Evolutionary conservation across 2,797 vertebrate genomes (phyloP), one percentile per base, ranked within the genome.

Genomic region (Hippoglossus hippoglossus): DNA sequence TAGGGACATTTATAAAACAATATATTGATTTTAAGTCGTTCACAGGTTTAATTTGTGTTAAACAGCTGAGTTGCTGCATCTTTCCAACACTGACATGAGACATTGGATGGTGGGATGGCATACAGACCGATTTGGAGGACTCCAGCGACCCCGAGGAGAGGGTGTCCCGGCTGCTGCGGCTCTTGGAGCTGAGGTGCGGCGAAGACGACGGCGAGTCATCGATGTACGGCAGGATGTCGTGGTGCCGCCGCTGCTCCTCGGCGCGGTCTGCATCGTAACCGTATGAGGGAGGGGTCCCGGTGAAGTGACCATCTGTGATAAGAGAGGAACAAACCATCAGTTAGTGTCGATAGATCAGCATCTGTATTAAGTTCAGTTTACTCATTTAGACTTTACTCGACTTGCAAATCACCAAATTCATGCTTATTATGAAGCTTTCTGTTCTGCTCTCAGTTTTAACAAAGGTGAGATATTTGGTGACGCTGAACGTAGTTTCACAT

Each of bases 121-220:
- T 24, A 96, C 97, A 95, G 88, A 99, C 98, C n/a, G 92, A 96
- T 92, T 97, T 99, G 24, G 95, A 94, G 64, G 98, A 95, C 80
- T 98, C 97, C 78, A 96, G 55, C 0, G 96, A 96, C 25, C 96
- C 97, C 0, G 95, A 96, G 50, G 96, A 96, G 24, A 97, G 92
- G 0, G 95, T 94, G 55, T 99, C 98, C 9, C 96, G 94, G 85
- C 96, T 95, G 90, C 95, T 96, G 62, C 97, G 96, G 83, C 95
- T 96, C 92, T 98, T 98, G 89, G 96, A 96, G 92, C 96, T 94
- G 75, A 99, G 96, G 70, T 97, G 97, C 0, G 98, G 98, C 0
- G 98, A 99, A 49, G 98, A 99, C 0, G 97, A 98, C 0, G 98
- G 98, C 0, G 98, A 99, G 88, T 99, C 98, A 1, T 99, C 97